Evolutionary conservation across 2,113 vertebrate species (phyloP).

Genomic region (Acinonyx jubatus): DNA sequence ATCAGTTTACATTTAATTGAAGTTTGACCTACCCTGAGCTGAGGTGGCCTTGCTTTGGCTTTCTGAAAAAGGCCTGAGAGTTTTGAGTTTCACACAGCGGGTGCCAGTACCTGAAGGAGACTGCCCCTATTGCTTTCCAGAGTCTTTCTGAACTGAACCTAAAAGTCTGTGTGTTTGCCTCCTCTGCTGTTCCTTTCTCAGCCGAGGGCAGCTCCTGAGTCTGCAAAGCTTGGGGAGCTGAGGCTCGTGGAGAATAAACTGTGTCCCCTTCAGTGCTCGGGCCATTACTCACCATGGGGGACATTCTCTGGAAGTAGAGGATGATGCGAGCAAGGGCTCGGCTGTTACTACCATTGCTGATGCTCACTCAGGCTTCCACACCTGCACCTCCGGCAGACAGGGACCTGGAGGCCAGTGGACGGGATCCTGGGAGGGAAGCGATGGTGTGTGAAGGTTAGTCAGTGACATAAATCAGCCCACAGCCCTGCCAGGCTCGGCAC

Average conservation of each 20-base stretch:
- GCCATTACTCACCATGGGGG: fast-evolving
- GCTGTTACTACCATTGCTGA: background rate
- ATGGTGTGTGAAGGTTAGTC: background rate
- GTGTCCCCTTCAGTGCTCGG: background rate
- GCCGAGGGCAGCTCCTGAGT: background rate
- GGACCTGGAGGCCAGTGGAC: background rate
- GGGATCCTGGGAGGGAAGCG: background rate
- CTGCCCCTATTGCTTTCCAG: background rate
- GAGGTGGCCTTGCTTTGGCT: background rate
- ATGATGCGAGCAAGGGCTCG: background rate
- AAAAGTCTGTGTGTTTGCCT: background rate
- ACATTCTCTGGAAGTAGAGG: background rate
- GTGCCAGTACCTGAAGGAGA: background rate
- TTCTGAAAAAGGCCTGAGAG: background rate
- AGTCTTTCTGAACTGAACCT: background rate
- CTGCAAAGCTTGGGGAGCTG: background rate
- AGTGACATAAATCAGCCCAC: background rate
- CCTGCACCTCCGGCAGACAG: background rate
- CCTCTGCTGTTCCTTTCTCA: background rate
- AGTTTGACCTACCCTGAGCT: background rate
- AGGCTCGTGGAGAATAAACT: background rate
- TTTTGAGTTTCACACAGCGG: background rate
- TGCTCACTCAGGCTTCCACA: background rate
- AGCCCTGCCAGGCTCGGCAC: background rate
- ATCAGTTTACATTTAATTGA: background rate